Base-by-base conservation (phyloP, 2,797 vertebrate species). In the Microctenopoma stevenorrisi region DNA sequence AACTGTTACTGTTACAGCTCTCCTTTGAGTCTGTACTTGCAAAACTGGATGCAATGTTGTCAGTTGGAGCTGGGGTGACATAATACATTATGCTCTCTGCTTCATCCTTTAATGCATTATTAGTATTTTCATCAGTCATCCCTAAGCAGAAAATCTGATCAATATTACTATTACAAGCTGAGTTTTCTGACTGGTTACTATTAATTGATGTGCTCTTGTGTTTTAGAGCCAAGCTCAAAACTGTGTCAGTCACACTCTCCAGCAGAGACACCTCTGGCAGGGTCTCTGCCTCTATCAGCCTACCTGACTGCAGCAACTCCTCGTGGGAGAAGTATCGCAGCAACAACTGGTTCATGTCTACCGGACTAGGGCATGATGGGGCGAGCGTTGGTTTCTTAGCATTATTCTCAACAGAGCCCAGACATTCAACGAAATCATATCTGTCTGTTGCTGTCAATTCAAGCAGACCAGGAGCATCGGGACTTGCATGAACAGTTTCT, bases 251-350 rank as follows among this genome's bases (percentile, higher is more conserved):
- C 67, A 91, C 52, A 75, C 95, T 95, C 14, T 97, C 95, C 3
- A 93, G 83, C 40, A 94, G 87, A 11, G 94, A 96, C 18, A 87
- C 88, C 60, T 98, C 96, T 0, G 96, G 96, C 76, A 96, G 89
- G 37, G 95, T 96, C 87, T 98, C 96, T 0, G 90, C 90, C 65
- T 94, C 94, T 25, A 96, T 96, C 64, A 94, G 86, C 70, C 83
- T 89, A 13, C 77, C 86, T 1, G 89, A 73, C 70, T 58, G 83
- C 15, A 91, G 68, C 68, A 95, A 72, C 63, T 94, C 91, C 15
- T 92, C 93, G 59, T 86, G 78, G 57, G 93, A 83, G 63, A 96
- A 93, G 74, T 96, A 94, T 40, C 77, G 93, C 64, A 93, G 86
- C 73, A 96, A 89, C 74, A 95, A 50, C 42, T 80, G 56, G 56